phyloP scores from a whole-genome alignment of 1,140 invertebrate genomes.

The Camponotus floridanus region DNA sequence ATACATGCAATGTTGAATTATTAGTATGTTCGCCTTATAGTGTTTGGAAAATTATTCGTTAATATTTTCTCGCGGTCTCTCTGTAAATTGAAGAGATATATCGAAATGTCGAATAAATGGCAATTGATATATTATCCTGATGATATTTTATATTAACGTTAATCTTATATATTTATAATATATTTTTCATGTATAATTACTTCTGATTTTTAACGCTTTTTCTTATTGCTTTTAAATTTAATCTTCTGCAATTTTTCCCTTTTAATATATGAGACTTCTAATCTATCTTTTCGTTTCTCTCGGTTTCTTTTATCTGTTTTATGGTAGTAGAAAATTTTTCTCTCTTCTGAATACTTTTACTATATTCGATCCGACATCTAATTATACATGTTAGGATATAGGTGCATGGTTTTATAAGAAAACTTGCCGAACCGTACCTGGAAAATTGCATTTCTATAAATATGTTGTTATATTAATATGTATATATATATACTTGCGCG shows the following conservation, averaged over 20 bases:
- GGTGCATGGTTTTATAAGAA: conserved; percentile 26
- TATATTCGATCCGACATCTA: conserved; percentile 49
- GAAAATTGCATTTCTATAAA: conserved; percentile 43
- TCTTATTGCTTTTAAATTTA: neutral
- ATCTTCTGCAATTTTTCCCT: neutral
- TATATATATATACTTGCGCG: neutral
- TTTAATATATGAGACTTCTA: neutral
- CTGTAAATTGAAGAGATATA: neutral
- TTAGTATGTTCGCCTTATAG: conserved; percentile 22
- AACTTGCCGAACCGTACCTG: conserved; percentile 5
- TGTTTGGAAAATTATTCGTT: conserved; percentile 44
- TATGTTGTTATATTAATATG: neutral
- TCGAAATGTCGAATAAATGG: neutral
- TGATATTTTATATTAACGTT: neutral
- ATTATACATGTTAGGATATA: conserved; percentile 32
- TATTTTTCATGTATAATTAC: neutral
- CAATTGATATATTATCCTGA: neutral
- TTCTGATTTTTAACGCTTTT: neutral
- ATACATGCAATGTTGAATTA: conserved; percentile 12
- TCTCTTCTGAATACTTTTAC: neutral
- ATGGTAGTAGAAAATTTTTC: conserved; percentile 2
- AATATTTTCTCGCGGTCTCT: conserved; percentile 35
- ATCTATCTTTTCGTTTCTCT: neutral
- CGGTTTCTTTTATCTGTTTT: neutral
- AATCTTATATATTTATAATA: neutral